Evolutionary conservation across 2,797 vertebrate genomes (phyloP).

Genomic region (Microchirus variegatus): DNA sequence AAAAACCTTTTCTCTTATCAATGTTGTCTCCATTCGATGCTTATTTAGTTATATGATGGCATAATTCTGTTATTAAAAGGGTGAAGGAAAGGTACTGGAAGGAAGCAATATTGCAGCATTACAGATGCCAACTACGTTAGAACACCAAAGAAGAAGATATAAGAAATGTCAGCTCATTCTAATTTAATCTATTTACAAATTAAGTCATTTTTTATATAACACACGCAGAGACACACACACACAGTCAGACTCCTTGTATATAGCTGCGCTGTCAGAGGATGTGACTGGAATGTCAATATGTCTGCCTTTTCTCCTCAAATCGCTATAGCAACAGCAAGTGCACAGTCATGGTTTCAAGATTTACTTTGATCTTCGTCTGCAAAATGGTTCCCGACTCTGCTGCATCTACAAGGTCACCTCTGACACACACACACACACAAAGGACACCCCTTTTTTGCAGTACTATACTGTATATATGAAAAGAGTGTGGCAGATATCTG

Average conservation of each 20-base stretch:
- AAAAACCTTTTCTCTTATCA: too few relatives aligned
- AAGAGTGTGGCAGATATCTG: background rate
- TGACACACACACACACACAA: background rate
- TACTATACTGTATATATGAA: background rate
- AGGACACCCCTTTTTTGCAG: background rate
- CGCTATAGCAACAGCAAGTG: constrained; percentile 75
- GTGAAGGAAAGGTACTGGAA: too few relatives aligned
- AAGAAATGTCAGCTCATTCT: too few relatives aligned
- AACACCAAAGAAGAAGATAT: too few relatives aligned
- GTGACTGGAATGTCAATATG: constrained; percentile 70
- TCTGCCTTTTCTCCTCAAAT: constrained; percentile 54
- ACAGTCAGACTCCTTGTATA: constrained; percentile 18
- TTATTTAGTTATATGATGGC: too few relatives aligned
- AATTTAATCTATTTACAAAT: too few relatives aligned
- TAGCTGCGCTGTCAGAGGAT: constrained; percentile 70
- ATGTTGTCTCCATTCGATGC: too few relatives aligned
- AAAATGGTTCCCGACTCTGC: constrained; percentile 54
- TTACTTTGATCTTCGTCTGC: constrained; percentile 52
- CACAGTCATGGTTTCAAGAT: constrained; percentile 70
- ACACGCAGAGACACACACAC: constrained; percentile 1
- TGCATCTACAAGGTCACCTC: constrained; percentile 50
- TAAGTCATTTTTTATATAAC: background rate
- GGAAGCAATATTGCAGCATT: too few relatives aligned
- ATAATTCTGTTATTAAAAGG: too few relatives aligned
- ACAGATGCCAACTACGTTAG: too few relatives aligned